Evolutionary conservation across 1,140 invertebrate genomes (phyloP).

Genomic region (Schlechtendalia chinensis): DNA sequence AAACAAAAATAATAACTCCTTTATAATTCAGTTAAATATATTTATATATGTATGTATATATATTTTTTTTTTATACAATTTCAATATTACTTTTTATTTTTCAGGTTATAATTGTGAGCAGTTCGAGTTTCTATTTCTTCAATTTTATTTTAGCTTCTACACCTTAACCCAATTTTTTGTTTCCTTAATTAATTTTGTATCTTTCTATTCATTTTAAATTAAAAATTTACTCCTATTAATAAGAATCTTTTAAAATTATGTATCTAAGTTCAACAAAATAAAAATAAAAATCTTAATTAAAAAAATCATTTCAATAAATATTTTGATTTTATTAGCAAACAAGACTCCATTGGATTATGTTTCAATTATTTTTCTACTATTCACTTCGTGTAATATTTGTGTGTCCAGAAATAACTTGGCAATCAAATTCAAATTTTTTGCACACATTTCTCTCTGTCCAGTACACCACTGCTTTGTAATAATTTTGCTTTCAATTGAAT

Average conservation of each 20-base stretch:
- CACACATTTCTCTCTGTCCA: slow-evolving; percentile 29
- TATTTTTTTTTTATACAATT: slow-evolving; percentile 13
- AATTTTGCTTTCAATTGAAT: slow-evolving; percentile 50
- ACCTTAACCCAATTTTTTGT: background rate
- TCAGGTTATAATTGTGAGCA: slow-evolving; percentile 38
- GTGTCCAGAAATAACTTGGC: background rate
- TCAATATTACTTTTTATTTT: slow-evolving; percentile 37
- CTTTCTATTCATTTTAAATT: background rate
- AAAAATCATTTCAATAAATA: too few species aligned
- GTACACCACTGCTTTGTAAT: slow-evolving; percentile 11
- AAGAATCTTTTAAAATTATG: too few species aligned
- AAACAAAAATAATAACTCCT: too few species aligned
- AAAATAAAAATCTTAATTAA: too few species aligned
- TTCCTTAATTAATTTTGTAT: background rate
- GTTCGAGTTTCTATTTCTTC: slow-evolving; percentile 22
- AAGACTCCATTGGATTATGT: too few species aligned
- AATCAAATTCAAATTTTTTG: slow-evolving; percentile 12
- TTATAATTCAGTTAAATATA: too few species aligned
- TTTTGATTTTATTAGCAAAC: too few species aligned
- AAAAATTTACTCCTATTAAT: too few species aligned
- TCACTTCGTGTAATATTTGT: too few species aligned
- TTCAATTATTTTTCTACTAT: too few species aligned
- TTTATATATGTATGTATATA: too few species aligned
- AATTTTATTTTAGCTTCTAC: slow-evolving; percentile 15
- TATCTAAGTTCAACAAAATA: too few species aligned